Evolutionary conservation across 2,888 invertebrate genomes (phyloP).

Genomic region (Oscheius myriophilus): DNA sequence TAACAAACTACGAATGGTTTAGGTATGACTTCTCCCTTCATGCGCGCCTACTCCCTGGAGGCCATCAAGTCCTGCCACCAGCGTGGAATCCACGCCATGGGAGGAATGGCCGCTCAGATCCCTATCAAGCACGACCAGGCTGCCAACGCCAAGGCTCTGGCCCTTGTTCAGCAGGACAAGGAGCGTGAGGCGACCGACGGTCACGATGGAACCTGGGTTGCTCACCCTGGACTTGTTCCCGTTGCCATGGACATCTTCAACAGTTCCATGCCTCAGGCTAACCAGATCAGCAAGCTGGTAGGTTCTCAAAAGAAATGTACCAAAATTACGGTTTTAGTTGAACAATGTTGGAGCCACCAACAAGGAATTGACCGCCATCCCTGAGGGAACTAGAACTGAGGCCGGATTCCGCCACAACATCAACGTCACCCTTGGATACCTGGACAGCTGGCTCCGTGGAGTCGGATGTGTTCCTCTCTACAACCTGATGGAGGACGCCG

Average conservation of each 20-base stretch:
- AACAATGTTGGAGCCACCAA: conserved; percentile 24
- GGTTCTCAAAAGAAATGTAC: background rate
- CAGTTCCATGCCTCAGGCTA: conserved; percentile 48
- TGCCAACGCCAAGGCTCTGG: conserved; percentile 61
- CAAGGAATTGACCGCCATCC: conserved; percentile 72
- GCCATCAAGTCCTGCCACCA: conserved; percentile 71
- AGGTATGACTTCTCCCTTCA: conserved; percentile 78
- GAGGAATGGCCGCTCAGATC: conserved; percentile 76
- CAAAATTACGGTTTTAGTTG: background rate
- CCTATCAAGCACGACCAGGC: conserved; percentile 72
- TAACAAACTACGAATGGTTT: background rate
- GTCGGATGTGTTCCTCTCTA: conserved; percentile 79
- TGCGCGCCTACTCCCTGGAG: conserved; percentile 77
- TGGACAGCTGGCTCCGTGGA: conserved; percentile 79
- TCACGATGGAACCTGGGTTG: conserved; percentile 80
- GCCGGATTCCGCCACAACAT: conserved; percentile 78
- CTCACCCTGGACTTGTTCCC: conserved; percentile 78
- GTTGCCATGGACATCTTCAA: conserved; percentile 67
- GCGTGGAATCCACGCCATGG: conserved; percentile 73
- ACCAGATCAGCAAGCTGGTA: conserved; percentile 61
- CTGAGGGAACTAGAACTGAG: conserved; percentile 78
- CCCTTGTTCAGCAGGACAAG: conserved; percentile 69
- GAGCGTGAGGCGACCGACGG: conserved; percentile 72
- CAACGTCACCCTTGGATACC: conserved; percentile 78
- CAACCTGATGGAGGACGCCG: conserved; percentile 80